A percentile compares a stretch with the other conserved stretches of the same genome.
phyloP scores from a whole-genome alignment of 2,113 vertebrate genomes.

The Otolemur garnettii region DNA sequence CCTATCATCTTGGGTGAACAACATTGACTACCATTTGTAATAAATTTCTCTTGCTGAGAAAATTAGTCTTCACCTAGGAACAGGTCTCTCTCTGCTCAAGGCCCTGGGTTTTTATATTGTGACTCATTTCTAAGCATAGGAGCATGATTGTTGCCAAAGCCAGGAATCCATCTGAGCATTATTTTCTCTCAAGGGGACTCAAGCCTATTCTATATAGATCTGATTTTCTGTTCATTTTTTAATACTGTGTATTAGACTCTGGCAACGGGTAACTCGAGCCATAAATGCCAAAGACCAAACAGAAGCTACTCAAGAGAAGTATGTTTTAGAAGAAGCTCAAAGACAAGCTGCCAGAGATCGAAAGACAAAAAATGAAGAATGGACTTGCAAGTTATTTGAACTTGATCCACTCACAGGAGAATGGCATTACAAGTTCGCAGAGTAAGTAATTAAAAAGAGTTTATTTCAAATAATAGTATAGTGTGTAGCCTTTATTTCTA shows the following conservation, averaged over 20 bases:
- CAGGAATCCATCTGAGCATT: constrained; percentile 5
- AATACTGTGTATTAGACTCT: constrained; percentile 90
- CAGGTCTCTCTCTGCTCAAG: not conserved
- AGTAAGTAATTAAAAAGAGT: constrained; percentile 90
- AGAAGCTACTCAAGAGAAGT: constrained; percentile 98
- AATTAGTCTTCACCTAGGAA: not conserved
- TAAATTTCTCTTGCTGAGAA: constrained; percentile 10
- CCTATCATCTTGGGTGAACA: not conserved
- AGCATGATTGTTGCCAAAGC: not conserved
- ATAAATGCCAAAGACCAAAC: constrained; percentile 99
- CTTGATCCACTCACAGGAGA: constrained; percentile 95
- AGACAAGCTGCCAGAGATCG: constrained; percentile 95
- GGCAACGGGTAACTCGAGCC: constrained; percentile 98
- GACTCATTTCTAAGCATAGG: constrained; percentile 31
- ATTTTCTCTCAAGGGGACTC: constrained; percentile 26
- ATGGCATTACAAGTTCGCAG: constrained; percentile 98
- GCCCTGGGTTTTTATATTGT: not conserved
- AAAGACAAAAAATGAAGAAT: constrained; percentile 95
- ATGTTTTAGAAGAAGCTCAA: constrained; percentile 96
- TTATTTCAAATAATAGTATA: constrained; percentile 11
- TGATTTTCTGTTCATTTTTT: constrained; percentile 53
- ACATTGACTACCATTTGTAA: not conserved
- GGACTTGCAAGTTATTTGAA: constrained; percentile 95
- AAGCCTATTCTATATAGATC: constrained; percentile 36
- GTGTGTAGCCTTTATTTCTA: constrained; percentile 45